Conservation (phyloP, 1,140 invertebrate genomes). For the Zaprionus camerounensis region DNA sequence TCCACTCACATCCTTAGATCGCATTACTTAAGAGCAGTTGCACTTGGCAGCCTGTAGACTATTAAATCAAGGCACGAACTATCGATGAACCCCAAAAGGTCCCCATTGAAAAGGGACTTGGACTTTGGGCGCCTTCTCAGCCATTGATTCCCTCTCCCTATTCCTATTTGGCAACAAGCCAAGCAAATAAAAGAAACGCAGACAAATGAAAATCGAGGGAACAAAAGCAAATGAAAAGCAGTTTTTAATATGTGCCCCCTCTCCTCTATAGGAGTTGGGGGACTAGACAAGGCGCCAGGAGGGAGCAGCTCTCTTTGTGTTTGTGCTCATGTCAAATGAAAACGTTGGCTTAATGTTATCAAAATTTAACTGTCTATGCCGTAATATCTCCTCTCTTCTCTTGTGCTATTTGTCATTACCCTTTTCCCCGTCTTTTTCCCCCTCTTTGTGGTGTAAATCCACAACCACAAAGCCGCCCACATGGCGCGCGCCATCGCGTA, state of each 20-base stretch:
- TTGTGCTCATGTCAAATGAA: constrained; percentile 68
- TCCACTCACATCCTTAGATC: neutral
- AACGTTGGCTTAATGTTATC: constrained; percentile 76
- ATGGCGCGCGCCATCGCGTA: constrained; percentile 42
- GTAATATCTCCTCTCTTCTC: neutral
- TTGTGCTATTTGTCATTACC: neutral
- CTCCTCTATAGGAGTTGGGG: constrained; percentile 10
- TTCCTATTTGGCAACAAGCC: constrained; percentile 60
- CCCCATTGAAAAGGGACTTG: neutral
- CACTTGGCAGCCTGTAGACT: constrained; percentile 70
- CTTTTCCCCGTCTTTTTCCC: neutral
- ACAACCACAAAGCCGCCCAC: constrained; percentile 53
- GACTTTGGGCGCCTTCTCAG: neutral
- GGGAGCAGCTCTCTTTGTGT: neutral
- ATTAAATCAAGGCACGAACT: constrained; percentile 81
- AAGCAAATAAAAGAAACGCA: constrained; percentile 55
- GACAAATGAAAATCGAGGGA: constrained; percentile 31
- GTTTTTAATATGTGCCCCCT: constrained; percentile 67
- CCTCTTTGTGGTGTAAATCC: constrained; percentile 26
- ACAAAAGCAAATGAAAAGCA: constrained; percentile 60
- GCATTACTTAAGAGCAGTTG: constrained; percentile 52
- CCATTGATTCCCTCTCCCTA: neutral
- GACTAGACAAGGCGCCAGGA: constrained; percentile 72
- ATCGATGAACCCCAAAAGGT: constrained; percentile 63
- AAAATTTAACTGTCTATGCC: constrained; percentile 58